Conservation (phyloP, 2,113 vertebrate genomes). For the Cacatua alba region DNA sequence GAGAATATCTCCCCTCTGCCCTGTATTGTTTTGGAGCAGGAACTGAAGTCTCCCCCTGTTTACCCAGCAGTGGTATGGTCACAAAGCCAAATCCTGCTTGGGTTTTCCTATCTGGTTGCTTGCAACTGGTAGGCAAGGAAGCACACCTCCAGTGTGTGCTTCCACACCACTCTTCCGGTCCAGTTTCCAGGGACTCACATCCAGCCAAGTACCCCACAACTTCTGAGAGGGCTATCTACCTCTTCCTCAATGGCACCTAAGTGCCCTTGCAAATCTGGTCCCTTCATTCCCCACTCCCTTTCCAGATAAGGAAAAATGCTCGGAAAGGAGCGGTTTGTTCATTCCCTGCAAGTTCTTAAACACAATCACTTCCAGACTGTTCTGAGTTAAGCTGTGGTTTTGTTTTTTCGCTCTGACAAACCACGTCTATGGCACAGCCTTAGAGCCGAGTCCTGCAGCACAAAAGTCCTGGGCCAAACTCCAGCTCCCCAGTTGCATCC, state of each 20-base stretch:
- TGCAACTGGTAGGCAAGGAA: background rate
- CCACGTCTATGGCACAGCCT: background rate
- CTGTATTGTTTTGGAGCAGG: background rate
- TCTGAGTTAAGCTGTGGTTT: background rate
- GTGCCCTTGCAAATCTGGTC: conserved; percentile 58
- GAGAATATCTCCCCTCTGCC: background rate
- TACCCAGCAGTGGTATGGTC: background rate
- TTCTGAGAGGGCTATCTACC: conserved; percentile 65
- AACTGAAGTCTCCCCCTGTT: background rate
- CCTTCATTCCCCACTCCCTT: background rate
- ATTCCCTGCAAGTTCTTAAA: background rate
- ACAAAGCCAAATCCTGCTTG: background rate
- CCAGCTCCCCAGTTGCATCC: background rate
- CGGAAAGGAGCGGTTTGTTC: conserved; percentile 4
- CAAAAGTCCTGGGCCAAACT: conserved; percentile 29
- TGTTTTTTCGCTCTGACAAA: background rate
- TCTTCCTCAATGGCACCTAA: conserved; percentile 56
- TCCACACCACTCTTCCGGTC: background rate
- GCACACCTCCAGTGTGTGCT: background rate
- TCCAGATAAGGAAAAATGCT: background rate
- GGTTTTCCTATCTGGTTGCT: background rate
- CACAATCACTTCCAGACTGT: background rate
- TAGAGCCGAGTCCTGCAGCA: conserved; percentile 35
- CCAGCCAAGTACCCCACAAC: background rate
- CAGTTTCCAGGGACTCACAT: background rate